These are phyloP conservation scores for Xenus cinereus DNA, from an alignment of 2,113 vertebrate species.

Conservation along the genomic window DNA sequence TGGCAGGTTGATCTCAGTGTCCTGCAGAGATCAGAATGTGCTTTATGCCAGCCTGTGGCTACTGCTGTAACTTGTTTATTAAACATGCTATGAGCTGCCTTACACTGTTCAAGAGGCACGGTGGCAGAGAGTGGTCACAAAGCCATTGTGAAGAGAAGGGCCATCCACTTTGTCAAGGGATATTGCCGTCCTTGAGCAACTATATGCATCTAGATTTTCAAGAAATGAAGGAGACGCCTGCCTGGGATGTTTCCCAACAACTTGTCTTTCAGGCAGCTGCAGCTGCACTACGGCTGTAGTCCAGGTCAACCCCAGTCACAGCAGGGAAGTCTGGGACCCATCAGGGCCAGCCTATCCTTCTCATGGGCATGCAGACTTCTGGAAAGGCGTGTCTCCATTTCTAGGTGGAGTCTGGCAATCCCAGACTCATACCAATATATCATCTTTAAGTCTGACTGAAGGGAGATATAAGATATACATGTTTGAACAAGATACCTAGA, in stretches of 20 bases:
- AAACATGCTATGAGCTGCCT: background rate
- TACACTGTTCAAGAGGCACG: background rate
- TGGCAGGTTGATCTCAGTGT: background rate
- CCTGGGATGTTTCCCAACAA: background rate
- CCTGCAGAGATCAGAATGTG: background rate
- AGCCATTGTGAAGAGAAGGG: background rate
- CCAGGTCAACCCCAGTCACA: background rate
- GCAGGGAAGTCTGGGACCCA: background rate
- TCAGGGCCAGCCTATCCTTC: background rate
- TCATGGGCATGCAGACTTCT: background rate
- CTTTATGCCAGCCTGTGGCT: rapidly evolving
- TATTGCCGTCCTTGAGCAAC: background rate
- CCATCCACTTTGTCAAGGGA: no score
- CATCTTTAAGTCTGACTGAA: background rate
- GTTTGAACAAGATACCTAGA: background rate
- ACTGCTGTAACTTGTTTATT: background rate
- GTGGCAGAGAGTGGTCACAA: background rate
- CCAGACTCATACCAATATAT: background rate
- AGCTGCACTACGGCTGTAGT: rapidly evolving
- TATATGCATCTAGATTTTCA: background rate
- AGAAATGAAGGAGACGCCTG: background rate
- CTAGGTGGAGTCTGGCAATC: background rate
- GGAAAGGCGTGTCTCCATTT: background rate
- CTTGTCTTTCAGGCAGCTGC: background rate
- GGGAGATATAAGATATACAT: background rate